Base-by-base conservation (phyloP, 2,113 vertebrate species). In the Malurus alboscapulatus region DNA sequence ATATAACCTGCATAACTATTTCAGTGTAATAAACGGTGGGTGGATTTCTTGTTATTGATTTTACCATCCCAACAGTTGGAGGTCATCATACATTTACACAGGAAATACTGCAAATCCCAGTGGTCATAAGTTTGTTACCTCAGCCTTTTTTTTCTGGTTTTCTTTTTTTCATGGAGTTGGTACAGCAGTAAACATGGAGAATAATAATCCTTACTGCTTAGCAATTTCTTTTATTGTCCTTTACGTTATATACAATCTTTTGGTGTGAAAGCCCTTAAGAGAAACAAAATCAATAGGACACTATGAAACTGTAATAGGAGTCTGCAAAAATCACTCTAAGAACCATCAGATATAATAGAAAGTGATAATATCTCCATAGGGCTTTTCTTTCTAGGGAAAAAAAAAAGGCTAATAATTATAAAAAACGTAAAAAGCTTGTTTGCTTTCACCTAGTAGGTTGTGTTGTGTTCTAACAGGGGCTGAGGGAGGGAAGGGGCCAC, bases 231-330 rank as follows among this genome's bases (percentile, higher is more conserved):
- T 85, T 90, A 86, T 91, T 94, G 63, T 84, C 51, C 71, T 91
- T 91, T 57, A 34, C 55, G 69, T 62, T 80, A 80, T 48, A 71
- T 6, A 80, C 48, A 91, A 59, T 59, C 51, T 63, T 85, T 68
- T 74, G 54, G 48, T 68, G 78, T 59, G 65, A 92, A 95, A 95
- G 57, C 36, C 79, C 87, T 88, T 86, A 92, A 84, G 72, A 88
- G 75, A 94, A 95, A 85, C 27, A 80, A 93, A 95, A 94, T 92
- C 90, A 90, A 96, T 94, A 92, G 61, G 91, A 73, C 40, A 61
- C 75, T 68, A 42, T 63, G 85, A 95, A 96, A 86, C 50, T 67
- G 51, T 91, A 90, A 93, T 71, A 92, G 22, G 72, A 95, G 40
- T 53, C 90, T 59, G 61, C 72, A 91, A 79, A 94, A 95, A 90